phyloP scores from a whole-genome alignment of 2,797 vertebrate species.

The Xiphophorus birchmanni region DNA sequence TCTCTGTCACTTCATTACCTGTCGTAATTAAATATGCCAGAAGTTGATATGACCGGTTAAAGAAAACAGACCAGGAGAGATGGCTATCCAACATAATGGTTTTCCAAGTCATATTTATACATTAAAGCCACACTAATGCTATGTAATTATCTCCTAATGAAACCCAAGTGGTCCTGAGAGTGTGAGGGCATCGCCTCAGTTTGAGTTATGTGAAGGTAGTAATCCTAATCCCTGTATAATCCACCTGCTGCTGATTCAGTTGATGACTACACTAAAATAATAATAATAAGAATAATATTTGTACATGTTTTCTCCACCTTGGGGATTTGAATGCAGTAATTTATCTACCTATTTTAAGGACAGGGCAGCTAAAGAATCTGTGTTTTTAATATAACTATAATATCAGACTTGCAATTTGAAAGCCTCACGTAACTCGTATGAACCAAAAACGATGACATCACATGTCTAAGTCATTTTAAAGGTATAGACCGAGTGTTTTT shows the following conservation, averaged over 20 bases:
- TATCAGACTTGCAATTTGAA: neutral
- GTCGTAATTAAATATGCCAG: slow-evolving; percentile 69
- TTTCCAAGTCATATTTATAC: slow-evolving; percentile 57
- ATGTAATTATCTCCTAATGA: slow-evolving; percentile 72
- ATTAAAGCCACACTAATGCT: slow-evolving; percentile 60
- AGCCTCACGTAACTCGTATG: neutral
- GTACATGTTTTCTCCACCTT: neutral
- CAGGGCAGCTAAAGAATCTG: neutral
- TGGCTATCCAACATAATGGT: slow-evolving; percentile 41
- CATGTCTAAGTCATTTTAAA: neutral
- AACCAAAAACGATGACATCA: neutral
- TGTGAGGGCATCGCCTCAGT: slow-evolving; percentile 30
- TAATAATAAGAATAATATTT: neutral
- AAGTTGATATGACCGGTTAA: slow-evolving; percentile 46
- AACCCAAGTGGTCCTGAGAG: slow-evolving; percentile 55
- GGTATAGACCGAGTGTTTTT: neutral
- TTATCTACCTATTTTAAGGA: neutral
- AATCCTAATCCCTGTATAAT: slow-evolving; percentile 55
- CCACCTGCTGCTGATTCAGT: slow-evolving; percentile 23
- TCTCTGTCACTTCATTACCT: slow-evolving; percentile 53
- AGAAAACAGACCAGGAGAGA: slow-evolving; percentile 29
- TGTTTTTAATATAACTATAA: neutral
- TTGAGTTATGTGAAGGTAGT: slow-evolving; percentile 28
- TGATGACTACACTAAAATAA: slow-evolving; percentile 2
- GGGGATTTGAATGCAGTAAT: neutral